Evolutionary conservation across 2,113 vertebrate genomes (phyloP).

Genomic region (Collichthys lucidus): DNA sequence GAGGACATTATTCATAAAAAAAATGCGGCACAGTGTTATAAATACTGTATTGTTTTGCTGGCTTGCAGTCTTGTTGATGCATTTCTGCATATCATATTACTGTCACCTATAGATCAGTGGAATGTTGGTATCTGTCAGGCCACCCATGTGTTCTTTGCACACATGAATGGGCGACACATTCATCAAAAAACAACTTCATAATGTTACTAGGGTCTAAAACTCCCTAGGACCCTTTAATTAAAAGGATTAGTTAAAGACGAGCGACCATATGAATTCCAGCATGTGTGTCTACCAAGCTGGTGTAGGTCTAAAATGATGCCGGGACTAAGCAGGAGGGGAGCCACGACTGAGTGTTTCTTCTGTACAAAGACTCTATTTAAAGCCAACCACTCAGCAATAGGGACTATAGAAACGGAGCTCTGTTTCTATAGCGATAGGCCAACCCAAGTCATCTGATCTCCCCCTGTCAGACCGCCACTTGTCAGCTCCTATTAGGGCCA

Average conservation of each 20-base stretch:
- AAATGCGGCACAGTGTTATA: background rate
- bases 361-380: slow-evolving; percentile 72
- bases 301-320: background rate
- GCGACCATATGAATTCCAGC: slow-evolving; percentile 6
- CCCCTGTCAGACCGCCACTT: slow-evolving; percentile 61
- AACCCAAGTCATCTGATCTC: slow-evolving; percentile 56
- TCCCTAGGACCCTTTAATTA: slow-evolving; percentile 17
- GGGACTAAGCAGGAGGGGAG: slow-evolving; percentile 2
- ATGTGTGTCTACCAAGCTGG: background rate
- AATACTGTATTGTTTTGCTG: background rate
- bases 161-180: background rate
- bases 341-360: slow-evolving; percentile 31
- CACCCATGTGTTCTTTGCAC: background rate
- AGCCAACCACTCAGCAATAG: slow-evolving; percentile 16
- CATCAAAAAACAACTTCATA: background rate
- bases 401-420: slow-evolving; percentile 40
- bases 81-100: background rate
- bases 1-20: background rate
- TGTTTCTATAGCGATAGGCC: slow-evolving; percentile 47
- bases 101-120: background rate
- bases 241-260: slow-evolving; percentile 14
- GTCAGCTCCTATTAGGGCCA: slow-evolving; percentile 68
- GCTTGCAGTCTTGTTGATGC: background rate
- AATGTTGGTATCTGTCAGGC: background rate
- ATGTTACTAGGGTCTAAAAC: background rate